Evolutionary conservation across 2,888 invertebrate genomes (phyloP).

Genomic region (Smittia aterrima): DNA sequence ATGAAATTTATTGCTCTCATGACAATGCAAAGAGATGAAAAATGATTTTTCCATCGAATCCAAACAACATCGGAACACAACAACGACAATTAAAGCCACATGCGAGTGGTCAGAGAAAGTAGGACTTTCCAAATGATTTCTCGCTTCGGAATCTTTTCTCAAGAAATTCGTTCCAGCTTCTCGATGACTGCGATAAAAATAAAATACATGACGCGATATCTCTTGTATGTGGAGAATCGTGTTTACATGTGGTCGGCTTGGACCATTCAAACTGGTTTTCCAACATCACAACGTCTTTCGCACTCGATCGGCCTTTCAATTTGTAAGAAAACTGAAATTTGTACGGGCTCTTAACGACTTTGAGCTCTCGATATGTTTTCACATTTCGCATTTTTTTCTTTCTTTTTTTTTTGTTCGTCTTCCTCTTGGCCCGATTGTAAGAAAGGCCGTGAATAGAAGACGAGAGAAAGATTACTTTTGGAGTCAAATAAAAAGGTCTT

Average conservation of each 20-base stretch:
- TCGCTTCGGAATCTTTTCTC: not conserved
- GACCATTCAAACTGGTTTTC: not conserved
- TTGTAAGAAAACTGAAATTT: conserved; percentile 13
- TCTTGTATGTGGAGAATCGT: not conserved
- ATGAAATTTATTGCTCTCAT: conserved; percentile 14
- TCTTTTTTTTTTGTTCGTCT: too few species aligned
- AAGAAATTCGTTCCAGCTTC: conserved; percentile 25
- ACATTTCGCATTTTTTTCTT: conserved; percentile 8
- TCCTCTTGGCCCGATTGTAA: not conserved
- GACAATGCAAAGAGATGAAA: not conserved
- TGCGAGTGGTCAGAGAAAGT: conserved; percentile 30
- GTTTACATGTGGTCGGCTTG: conserved; percentile 6
- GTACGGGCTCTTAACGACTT: conserved; percentile 9
- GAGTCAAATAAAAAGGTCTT: not conserved
- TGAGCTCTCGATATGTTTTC: not conserved
- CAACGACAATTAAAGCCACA: conserved; percentile 1
- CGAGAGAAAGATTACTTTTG: not conserved
- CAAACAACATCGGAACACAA: too few species aligned
- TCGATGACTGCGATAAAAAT: conserved; percentile 23
- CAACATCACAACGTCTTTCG: not conserved
- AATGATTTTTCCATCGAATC: conserved; percentile 5
- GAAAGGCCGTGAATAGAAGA: not conserved
- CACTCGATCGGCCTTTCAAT: conserved; percentile 16
- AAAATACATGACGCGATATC: not conserved
- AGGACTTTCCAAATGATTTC: conserved; percentile 34